phyloP scores from a whole-genome alignment of 2,888 invertebrate species.

The Stramonita haemastoma region DNA sequence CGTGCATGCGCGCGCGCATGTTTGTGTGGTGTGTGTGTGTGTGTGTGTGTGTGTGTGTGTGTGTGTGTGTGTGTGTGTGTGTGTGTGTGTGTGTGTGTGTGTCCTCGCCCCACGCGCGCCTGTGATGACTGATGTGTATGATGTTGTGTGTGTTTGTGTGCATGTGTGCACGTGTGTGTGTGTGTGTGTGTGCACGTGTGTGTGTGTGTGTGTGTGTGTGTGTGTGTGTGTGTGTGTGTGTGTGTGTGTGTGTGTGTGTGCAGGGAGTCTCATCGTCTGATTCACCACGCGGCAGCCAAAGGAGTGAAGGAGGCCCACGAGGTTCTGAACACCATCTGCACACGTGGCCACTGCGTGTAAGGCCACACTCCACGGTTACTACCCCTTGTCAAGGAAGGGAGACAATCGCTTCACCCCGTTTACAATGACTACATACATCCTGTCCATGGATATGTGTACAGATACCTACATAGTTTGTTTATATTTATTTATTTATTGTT shows the following conservation, averaged over 20 bases:
- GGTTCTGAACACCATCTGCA: constrained; percentile 76
- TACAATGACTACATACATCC: not conserved
- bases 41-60: no score
- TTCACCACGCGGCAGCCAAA: constrained; percentile 77
- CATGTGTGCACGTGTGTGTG: no score
- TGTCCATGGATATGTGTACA: not conserved
- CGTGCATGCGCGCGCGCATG: no score
- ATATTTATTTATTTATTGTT: not conserved
- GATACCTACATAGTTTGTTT: not conserved
- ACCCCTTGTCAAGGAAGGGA: no score
- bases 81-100: no score
- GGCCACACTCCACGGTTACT: not conserved
- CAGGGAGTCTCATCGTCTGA: constrained; percentile 77
- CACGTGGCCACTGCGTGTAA: constrained; percentile 60
- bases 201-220: not conserved
- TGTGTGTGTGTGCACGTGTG: not conserved
- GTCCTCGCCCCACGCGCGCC: no score
- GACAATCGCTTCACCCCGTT: not conserved
- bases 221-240: not conserved
- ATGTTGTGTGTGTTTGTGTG: no score
- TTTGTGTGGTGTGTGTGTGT: no score
- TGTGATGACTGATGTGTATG: no score
- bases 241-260: constrained; percentile 47
- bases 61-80: no score
- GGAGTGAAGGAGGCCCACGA: constrained; percentile 77